A percentile compares a stretch with the other conserved stretches of the same genome.
Evolutionary conservation across 2,888 invertebrate species (phyloP).

Genomic region (Pseudanteris insignis): DNA sequence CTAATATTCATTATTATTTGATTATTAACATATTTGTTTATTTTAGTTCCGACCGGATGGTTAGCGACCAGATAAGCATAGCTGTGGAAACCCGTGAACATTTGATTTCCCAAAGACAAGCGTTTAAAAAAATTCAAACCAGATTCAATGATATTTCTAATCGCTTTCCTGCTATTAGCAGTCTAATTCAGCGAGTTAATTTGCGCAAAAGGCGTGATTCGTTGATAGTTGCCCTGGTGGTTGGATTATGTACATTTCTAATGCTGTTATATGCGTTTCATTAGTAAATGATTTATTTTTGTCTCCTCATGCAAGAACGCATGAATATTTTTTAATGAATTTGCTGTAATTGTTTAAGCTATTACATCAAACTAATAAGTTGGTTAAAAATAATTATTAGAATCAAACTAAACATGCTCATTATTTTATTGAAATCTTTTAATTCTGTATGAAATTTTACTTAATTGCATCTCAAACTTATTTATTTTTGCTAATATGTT

Average conservation of each 20-base stretch:
- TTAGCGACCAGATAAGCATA: constrained; percentile 97
- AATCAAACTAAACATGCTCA: too few species aligned
- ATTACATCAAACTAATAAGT: too few species aligned
- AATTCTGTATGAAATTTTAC: too few species aligned
- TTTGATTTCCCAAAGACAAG: constrained; percentile 85
- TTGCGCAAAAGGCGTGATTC: constrained; percentile 94
- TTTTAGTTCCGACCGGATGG: constrained; percentile 86
- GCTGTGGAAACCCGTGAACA: constrained; percentile 97
- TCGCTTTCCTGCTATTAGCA: constrained; percentile 85
- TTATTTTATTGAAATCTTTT: too few species aligned
- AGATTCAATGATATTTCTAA: constrained; percentile 93
- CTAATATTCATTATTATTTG: too few species aligned
- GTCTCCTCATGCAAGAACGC: background rate
- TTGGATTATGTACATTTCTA: constrained; percentile 90
- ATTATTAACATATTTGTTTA: constrained; percentile 14
- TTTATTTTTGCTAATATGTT: too few species aligned
- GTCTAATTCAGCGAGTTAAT: constrained; percentile 91
- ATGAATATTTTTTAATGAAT: too few species aligned
- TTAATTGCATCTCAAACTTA: too few species aligned
- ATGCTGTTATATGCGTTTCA: constrained; percentile 83
- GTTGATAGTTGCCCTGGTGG: constrained; percentile 87
- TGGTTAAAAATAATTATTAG: too few species aligned
- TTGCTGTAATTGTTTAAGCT: too few species aligned
- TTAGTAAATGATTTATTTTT: constrained; percentile 59
- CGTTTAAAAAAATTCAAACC: constrained; percentile 90